A percentile compares a stretch with the other conserved stretches of the same genome.
phyloP scores from a whole-genome alignment of 2,797 vertebrate genomes.

The Onychomys arenicola region DNA sequence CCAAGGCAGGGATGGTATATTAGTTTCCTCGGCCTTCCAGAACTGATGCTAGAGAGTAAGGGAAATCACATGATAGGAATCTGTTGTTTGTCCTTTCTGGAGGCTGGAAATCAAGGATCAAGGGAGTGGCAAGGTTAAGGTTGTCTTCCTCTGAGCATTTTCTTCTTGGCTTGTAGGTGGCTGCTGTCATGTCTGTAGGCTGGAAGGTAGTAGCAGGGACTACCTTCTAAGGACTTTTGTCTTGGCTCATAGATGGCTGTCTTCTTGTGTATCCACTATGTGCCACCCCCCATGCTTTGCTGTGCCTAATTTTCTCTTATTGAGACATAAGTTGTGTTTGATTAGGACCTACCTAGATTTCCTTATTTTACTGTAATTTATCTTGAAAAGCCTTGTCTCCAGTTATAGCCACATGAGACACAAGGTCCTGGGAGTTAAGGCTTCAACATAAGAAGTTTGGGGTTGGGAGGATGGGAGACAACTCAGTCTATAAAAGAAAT shows the following conservation, averaged over 20 bases:
- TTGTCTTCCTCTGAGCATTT: background rate
- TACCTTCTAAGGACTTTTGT: background rate
- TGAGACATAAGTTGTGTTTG: background rate
- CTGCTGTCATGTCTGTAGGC: background rate
- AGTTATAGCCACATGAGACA: background rate
- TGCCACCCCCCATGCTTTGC: background rate
- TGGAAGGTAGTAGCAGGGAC: background rate
- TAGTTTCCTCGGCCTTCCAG: background rate
- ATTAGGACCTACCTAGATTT: background rate
- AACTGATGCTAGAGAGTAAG: background rate
- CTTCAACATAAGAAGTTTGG: background rate
- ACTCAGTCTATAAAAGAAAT: background rate
- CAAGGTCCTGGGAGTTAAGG: background rate
- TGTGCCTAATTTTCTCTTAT: background rate
- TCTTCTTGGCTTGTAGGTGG: background rate
- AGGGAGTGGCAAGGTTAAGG: background rate
- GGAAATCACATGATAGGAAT: background rate
- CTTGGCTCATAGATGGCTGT: no score
- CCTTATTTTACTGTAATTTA: background rate
- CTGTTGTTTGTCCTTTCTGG: background rate
- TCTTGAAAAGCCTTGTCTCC: background rate
- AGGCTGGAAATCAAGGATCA: background rate
- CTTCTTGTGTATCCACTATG: background rate
- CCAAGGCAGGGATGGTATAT: background rate
- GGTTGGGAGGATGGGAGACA: background rate